Percentiles rank a stretch among this genome's conserved stretches.
These are phyloP conservation scores for Lamellibrachia columna DNA, from an alignment of 2,888 invertebrate genomes.

Conservation along the genomic window DNA sequence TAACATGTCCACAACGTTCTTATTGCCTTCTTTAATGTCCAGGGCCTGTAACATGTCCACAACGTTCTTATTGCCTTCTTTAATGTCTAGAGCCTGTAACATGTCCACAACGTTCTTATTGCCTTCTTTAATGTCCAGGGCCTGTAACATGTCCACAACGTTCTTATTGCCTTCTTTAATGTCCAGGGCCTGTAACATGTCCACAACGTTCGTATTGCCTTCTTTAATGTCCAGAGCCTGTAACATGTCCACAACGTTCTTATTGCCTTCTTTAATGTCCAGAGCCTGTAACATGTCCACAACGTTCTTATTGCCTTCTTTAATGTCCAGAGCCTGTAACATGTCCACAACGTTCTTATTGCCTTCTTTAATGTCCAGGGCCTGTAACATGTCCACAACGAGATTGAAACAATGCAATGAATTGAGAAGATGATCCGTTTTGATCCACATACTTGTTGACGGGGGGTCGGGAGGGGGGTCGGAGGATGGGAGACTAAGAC, in stretches of 20 bases:
- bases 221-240: conserved; percentile 76
- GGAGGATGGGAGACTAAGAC: too few species aligned
- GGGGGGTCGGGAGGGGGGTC: too few species aligned
- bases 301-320: too few species aligned
- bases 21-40: too few species aligned
- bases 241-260: not conserved
- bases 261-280: conserved; percentile 73
- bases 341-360: conserved; percentile 75
- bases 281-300: conserved; percentile 69
- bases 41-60: too few species aligned
- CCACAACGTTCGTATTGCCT: conserved; percentile 65
- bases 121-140: conserved; percentile 79
- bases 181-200: conserved; percentile 73
- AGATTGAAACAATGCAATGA: not conserved
- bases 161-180: conserved; percentile 80
- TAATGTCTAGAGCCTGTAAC: conserved; percentile 75
- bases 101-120: not conserved
- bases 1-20: not conserved
- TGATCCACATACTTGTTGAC: too few species aligned
- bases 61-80: conserved; percentile 79
- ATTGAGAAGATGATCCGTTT: too few species aligned
- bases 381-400: conserved; percentile 43
- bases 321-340: too few species aligned
- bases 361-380: conserved; percentile 79
- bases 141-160: conserved; percentile 62